phyloP scores from a whole-genome alignment of 2,797 vertebrate species.

The Sphenopsis melanotis region DNA sequence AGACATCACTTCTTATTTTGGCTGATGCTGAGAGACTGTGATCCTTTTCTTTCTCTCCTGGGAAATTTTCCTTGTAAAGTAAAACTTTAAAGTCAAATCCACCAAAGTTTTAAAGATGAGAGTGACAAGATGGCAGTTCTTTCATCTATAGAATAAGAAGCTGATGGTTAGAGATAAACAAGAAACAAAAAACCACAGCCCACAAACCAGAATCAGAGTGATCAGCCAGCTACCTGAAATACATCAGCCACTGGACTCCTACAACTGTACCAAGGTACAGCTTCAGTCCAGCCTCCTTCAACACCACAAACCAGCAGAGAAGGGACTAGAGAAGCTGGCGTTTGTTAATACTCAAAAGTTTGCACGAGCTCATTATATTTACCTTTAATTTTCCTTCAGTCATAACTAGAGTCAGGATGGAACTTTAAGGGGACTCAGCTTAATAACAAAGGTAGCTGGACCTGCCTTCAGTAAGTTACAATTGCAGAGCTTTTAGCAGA shows the following conservation, averaged over 20 bases:
- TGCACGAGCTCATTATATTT: background rate
- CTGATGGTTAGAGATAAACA: background rate
- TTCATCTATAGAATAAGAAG: background rate
- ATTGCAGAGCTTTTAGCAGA: background rate
- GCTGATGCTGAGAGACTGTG: background rate
- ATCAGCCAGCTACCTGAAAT: background rate
- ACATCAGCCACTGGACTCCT: background rate
- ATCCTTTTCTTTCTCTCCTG: background rate
- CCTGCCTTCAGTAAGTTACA: background rate
- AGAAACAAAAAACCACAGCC: background rate
- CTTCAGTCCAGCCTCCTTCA: background rate
- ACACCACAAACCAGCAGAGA: background rate
- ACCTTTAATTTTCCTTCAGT: background rate
- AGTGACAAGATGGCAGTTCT: background rate
- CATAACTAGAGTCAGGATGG: background rate
- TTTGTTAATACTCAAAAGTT: background rate
- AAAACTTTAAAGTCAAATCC: background rate
- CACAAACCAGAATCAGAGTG: background rate
- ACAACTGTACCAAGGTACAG: background rate
- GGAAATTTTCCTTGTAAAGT: background rate
- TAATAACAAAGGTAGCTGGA: background rate
- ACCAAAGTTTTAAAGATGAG: background rate
- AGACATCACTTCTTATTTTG: slow-evolving; percentile 15
- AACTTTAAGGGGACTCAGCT: background rate
- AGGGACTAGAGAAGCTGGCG: background rate